phyloP scores from a whole-genome alignment of 2,797 vertebrate species.

The Coluber constrictor region DNA sequence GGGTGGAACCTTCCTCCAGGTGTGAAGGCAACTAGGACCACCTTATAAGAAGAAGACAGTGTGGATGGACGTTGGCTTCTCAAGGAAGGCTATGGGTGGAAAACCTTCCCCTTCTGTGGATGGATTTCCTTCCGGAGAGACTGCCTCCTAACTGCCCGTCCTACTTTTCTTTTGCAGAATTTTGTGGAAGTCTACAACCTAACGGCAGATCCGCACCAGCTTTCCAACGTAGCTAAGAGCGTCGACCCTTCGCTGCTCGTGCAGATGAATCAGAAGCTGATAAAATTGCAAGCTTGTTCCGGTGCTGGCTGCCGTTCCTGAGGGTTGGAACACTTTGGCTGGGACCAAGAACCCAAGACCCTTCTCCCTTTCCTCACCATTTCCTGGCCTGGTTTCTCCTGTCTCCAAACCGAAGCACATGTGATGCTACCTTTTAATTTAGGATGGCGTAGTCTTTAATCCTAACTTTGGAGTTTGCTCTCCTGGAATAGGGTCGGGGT shows the following conservation, averaged over 20 bases:
- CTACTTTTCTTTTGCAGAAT: slow-evolving; percentile 61
- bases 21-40: neutral
- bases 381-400: neutral
- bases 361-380: neutral
- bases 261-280: slow-evolving; percentile 77
- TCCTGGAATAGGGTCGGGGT: neutral
- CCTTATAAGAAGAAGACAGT: neutral
- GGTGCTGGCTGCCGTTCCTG: slow-evolving; percentile 71
- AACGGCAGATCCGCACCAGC: slow-evolving; percentile 79
- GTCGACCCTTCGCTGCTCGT: slow-evolving; percentile 82
- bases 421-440: neutral
- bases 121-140: neutral
- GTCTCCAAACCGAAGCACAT: neutral
- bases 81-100: neutral
- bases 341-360: neutral
- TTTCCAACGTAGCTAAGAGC: slow-evolving; percentile 77
- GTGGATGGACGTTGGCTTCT: neutral
- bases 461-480: neutral
- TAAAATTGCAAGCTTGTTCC: slow-evolving; percentile 82
- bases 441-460: neutral
- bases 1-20: neutral
- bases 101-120: neutral
- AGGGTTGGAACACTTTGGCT: neutral
- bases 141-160: neutral
- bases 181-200: slow-evolving; percentile 85